Evolutionary conservation across 2,113 vertebrate genomes (phyloP), one percentile per base, ranked within the genome.

Genomic region (Amblyopsis rosae): DNA sequence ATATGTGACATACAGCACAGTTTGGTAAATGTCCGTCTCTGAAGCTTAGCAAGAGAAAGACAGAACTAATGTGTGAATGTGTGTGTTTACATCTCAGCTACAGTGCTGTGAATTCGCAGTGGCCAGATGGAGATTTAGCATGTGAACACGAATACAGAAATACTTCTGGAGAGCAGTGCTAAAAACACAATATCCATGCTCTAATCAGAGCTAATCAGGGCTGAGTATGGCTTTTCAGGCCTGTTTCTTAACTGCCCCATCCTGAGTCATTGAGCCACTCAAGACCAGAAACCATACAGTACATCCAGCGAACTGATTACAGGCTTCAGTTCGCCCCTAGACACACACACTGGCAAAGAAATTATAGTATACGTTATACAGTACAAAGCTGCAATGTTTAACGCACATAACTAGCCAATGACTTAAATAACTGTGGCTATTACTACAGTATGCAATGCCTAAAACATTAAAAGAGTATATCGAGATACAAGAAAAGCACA

Each of bases 1-100:
- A 89, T 83, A 87, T 35, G 86, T 67, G 82, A 91, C 84, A 88
- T 88, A 87, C 87, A 88, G 86, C 88, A 91, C 82, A 81, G 83
- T 89, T 90, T 87, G 83, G 80, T 89, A 88, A 89, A 87, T 89
- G 88, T 88, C 83, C 88, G 85, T 85, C 85, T 89, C 76, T 68
- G 77, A 85, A 86, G 86, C 87, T 89, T 86, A 86, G 86, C 73
- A 76, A 89, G 84, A 85, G 86, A 86, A 76, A 86, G 87, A 88
- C 88, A 81, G 89, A 16, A 41, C 33, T 3, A 41, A 45, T n/a
- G 53, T 58, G 65, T 32, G 45, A 58, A 82, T 84, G 86, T 89
- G 87, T 88, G 88, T 91, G 87, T 91, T 91, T 88, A 89, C 87
- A 87, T 91, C 87, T 88, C 85, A 58, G 79, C 82, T 88, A 82